These are phyloP conservation scores for Microdon myrmicae DNA, from an alignment of 2,888 invertebrate species.

Conservation along the genomic window DNA sequence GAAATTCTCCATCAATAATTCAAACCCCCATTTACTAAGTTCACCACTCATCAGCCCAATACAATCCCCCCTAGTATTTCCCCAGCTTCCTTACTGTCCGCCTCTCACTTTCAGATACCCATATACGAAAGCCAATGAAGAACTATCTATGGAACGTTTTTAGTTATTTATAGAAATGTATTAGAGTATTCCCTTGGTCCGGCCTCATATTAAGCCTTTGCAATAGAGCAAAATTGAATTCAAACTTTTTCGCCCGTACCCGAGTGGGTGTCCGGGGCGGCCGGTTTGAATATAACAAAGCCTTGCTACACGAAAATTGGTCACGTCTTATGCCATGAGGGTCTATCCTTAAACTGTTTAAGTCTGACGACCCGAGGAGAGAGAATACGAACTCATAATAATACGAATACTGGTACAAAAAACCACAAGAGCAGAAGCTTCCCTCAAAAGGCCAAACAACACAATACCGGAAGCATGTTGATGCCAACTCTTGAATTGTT, in stretches of 20 bases:
- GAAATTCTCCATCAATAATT: slow-evolving; percentile 41
- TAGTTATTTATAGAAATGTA: slow-evolving; percentile 49
- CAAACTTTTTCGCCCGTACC: slow-evolving; percentile 27
- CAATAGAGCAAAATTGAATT: slow-evolving; percentile 40
- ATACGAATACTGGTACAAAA: no score
- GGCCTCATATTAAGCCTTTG: not conserved
- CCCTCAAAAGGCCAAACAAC: slow-evolving; percentile 23
- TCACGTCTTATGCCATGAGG: no score
- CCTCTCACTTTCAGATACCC: slow-evolving; percentile 12
- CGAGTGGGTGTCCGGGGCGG: slow-evolving; percentile 13
- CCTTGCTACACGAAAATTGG: no score
- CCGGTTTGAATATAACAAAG: no score
- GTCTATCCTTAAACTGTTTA: no score
- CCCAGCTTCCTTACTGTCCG: not conserved
- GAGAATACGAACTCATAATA: slow-evolving; percentile 30
- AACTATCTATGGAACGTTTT: slow-evolving; percentile 48
- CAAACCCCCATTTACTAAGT: slow-evolving; percentile 34
- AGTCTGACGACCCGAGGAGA: no score
- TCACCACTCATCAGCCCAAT: slow-evolving; percentile 8
- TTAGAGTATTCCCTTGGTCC: slow-evolving; percentile 15
- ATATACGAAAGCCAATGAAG: slow-evolving; percentile 40
- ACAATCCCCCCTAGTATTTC: not conserved
- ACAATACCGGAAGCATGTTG: slow-evolving; percentile 47
- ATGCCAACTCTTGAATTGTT: slow-evolving; percentile 43
- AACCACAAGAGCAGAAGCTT: slow-evolving; percentile 10